Evolutionary conservation across 2,113 vertebrate species (phyloP), one percentile per base, ranked within the genome.

Genomic region (Lates calcarifer): DNA sequence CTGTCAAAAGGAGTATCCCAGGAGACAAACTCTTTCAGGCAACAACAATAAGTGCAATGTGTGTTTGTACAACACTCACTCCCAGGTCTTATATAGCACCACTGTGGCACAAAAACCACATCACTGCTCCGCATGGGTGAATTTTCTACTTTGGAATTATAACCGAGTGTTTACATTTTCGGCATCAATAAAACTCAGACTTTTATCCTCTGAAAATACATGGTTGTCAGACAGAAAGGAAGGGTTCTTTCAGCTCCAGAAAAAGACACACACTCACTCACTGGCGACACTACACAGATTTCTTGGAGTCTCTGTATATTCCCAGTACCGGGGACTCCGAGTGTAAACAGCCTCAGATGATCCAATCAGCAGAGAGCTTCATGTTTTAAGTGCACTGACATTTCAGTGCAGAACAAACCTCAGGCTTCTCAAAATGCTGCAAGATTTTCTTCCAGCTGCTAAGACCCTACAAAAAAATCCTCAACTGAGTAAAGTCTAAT

Each of bases 21-120:
- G 87, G 89, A 87, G 64, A 88, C 79, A 72, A 74, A 67, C 62
- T 45, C 86, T 85, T 90, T 91, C 77, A 81, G 74, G 74, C 33
- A 35, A 68, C 47, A 77, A 90, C 80, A 91, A 88, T 76, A 85
- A 81, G 18, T 41, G 51, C 41, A 81, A 84, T 89, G 84, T 82
- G 80, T 41, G 77, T 86, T 77, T 88, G 73, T 79, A 72, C 62
- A 75, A 56, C 55, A 39, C 61, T 62, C 60, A 43, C 35, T 41
- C 29, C 12, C 10, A 0, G 33, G 18, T 39, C 67, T 65, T 51
- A 39, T 43, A 61, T 24, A 29, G 39, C 37, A 64, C 28, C 20
- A 39, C 55, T 33, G 12, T 17, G 22, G 49, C 24, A 37, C 24
- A 37, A 47, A 76, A 79, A 62, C 53, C 79, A 79, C 66, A 63